These are phyloP conservation scores for Chaenogobius annularis DNA, from an alignment of 2,113 vertebrate species.

Conservation along the genomic window DNA sequence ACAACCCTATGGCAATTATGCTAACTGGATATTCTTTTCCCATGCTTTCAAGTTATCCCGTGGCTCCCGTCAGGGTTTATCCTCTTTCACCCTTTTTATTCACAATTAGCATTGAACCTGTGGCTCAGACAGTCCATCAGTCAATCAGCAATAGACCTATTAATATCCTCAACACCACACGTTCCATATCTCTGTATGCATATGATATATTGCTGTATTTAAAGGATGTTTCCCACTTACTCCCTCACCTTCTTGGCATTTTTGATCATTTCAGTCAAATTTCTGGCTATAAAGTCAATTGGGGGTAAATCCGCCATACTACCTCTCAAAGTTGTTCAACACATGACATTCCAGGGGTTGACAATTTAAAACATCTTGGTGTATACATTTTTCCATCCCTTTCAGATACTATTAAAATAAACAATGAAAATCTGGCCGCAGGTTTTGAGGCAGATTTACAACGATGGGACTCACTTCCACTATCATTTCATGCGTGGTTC, in stretches of 20 bases:
- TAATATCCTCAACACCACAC: neutral
- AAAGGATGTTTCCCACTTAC: neutral
- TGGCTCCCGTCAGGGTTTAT: neutral
- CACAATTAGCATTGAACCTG: neutral
- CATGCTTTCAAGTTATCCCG: neutral
- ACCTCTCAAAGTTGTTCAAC: neutral
- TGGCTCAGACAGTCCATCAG: neutral
- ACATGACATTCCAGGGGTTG: neutral
- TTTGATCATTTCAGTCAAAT: neutral
- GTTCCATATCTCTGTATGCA: neutral
- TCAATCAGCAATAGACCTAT: neutral
- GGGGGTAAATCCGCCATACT: neutral
- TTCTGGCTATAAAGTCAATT: neutral
- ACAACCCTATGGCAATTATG: neutral
- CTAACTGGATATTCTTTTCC: neutral
- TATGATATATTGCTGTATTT: neutral
- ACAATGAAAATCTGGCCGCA: neutral
- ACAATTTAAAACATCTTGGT: neutral
- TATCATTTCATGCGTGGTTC: neutral
- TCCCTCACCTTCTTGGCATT: neutral
- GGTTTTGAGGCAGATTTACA: neutral
- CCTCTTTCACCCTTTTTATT: neutral
- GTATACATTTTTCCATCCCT: neutral
- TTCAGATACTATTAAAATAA: neutral
- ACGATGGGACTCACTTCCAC: neutral